A percentile compares a stretch with the other conserved stretches of the same genome.
phyloP scores from a whole-genome alignment of 2,888 invertebrate genomes.

The Andrena camellia region DNA sequence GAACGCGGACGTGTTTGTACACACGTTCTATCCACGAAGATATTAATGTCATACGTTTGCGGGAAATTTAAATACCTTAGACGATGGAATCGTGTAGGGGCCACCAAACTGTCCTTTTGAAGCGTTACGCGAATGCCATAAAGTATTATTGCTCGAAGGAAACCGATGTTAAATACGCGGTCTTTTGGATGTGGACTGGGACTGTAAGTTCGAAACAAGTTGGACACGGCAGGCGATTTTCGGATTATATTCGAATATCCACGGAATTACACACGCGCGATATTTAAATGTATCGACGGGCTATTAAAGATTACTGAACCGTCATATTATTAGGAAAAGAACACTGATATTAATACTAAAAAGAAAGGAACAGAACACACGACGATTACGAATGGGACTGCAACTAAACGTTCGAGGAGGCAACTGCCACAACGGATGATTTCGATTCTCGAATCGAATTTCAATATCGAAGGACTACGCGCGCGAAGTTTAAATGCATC shows the following conservation, averaged over 20 bases:
- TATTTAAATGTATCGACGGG: too few relatives aligned
- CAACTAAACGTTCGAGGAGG: background rate
- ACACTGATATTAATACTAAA: background rate
- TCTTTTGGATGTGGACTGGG: too few relatives aligned
- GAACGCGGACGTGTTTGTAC: slow-evolving; percentile 73
- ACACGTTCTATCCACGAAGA: slow-evolving; percentile 76
- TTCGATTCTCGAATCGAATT: slow-evolving; percentile 14
- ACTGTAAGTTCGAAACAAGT: too few relatives aligned
- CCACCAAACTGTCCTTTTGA: background rate
- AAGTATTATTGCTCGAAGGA: background rate
- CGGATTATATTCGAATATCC: too few relatives aligned
- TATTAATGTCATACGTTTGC: background rate
- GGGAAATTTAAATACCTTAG: background rate
- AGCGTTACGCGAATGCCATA: background rate
- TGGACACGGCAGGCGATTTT: too few relatives aligned
- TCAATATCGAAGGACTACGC: background rate
- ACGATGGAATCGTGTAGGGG: background rate
- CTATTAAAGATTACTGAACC: too few relatives aligned
- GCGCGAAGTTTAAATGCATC: slow-evolving; percentile 6
- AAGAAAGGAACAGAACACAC: background rate
- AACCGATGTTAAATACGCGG: background rate
- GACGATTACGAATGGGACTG: background rate
- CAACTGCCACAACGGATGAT: background rate
- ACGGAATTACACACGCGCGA: too few relatives aligned
- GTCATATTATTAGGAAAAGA: too few relatives aligned